A percentile compares a stretch with the other conserved stretches of the same genome.
Evolutionary conservation across 2,797 vertebrate species (phyloP).

Genomic region (Octomys mimax): DNA sequence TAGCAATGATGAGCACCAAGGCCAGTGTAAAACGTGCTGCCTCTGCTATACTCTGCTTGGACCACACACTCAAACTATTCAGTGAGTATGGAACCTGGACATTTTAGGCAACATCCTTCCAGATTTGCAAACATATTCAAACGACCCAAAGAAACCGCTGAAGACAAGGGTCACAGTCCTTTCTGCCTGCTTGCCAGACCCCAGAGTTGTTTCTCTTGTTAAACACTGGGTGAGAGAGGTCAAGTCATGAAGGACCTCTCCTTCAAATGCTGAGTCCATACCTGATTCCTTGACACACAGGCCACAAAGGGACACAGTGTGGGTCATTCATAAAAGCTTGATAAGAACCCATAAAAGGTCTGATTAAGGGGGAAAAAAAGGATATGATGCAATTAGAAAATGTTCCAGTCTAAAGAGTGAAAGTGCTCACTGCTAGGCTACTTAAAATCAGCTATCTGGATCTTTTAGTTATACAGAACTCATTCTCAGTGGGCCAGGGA

Average conservation of each 20-base stretch:
- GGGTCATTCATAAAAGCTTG: constrained; percentile 44
- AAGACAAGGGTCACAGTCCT: neutral
- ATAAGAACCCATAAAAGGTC: neutral
- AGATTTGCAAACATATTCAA: neutral
- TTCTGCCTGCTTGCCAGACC: no score
- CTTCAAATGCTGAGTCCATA: constrained; percentile 4
- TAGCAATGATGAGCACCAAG: neutral
- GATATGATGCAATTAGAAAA: constrained; percentile 60
- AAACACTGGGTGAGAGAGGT: neutral
- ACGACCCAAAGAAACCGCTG: neutral
- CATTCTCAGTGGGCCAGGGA: neutral
- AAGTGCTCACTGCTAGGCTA: constrained; percentile 5
- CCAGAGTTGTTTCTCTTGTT: neutral
- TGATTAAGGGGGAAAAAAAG: constrained; percentile 31
- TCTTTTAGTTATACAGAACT: neutral
- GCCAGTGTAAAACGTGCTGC: no score
- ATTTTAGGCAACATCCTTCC: neutral
- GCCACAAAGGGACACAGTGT: neutral
- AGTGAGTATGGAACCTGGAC: neutral
- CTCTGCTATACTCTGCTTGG: neutral
- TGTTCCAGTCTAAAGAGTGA: constrained; percentile 58
- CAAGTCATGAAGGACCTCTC: no score
- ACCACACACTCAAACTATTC: neutral
- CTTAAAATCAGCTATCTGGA: constrained; percentile 62
- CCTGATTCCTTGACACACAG: neutral